phyloP scores from a whole-genome alignment of 92 coral and sea anemone species.

The Montipora capitata region DNA sequence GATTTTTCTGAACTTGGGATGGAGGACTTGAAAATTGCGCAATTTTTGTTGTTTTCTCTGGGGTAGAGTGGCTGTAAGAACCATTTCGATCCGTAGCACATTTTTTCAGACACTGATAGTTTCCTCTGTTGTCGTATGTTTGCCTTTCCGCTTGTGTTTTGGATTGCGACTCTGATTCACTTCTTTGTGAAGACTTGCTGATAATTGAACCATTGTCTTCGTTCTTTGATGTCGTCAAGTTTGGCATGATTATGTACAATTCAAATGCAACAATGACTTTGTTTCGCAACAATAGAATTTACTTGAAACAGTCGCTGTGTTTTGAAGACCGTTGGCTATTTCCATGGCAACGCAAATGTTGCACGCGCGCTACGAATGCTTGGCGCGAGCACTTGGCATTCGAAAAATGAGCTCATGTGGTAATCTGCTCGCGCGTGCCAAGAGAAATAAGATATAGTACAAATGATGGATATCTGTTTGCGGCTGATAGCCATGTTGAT shows the following conservation, averaged over 20 bases:
- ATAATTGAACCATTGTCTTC: slow-evolving; percentile 30
- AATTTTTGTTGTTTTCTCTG: slow-evolving; percentile 4
- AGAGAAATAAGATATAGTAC: background rate
- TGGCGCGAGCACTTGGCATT: slow-evolving; percentile 44
- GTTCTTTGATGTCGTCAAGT: slow-evolving; percentile 69
- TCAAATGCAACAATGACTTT: slow-evolving; percentile 72
- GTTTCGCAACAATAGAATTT: slow-evolving; percentile 81
- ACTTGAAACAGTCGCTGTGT: slow-evolving; percentile 46
- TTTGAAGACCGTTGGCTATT: slow-evolving; percentile 66
- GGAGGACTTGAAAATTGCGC: slow-evolving; percentile 6
- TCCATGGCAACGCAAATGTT: slow-evolving; percentile 70
- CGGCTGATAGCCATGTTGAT: too few species aligned
- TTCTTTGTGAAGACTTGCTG: background rate
- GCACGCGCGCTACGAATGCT: slow-evolving; percentile 46
- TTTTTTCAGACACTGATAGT: slow-evolving; percentile 18
- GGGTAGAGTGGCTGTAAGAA: slow-evolving; percentile 32
- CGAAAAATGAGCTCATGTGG: background rate
- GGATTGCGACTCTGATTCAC: background rate
- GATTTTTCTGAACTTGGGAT: slow-evolving; percentile 8
- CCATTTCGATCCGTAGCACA: background rate
- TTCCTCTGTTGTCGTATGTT: background rate
- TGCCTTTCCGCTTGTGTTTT: slow-evolving; percentile 13
- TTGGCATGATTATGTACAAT: slow-evolving; percentile 60
- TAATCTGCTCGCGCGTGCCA: background rate
- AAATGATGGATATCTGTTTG: background rate